A percentile compares a stretch with the other conserved stretches of the same genome.
These are phyloP conservation scores for Sarcophaga subvicina DNA, from an alignment of 2,888 invertebrate genomes.

Conservation along the genomic window DNA sequence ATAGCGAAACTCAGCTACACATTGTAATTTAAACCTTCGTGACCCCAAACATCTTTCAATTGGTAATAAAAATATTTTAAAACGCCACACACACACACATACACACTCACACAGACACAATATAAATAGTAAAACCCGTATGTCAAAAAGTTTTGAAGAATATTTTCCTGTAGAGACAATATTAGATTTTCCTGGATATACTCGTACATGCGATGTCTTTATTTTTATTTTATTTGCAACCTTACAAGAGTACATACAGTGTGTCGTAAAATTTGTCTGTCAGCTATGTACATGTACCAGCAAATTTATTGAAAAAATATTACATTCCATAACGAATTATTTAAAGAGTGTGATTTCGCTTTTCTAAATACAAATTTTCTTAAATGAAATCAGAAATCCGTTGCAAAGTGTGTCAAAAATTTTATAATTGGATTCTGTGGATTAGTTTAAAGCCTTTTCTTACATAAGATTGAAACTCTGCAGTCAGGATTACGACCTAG, in stretches of 20 bases:
- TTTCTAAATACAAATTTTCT: too few relatives aligned
- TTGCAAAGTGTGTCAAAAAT: too few relatives aligned
- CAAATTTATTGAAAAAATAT: neutral
- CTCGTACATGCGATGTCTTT: neutral
- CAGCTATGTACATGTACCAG: neutral
- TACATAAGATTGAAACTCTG: too few relatives aligned
- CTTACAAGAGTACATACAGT: neutral
- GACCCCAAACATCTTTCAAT: constrained; percentile 41
- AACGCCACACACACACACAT: constrained; percentile 16
- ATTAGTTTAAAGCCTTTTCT: too few relatives aligned
- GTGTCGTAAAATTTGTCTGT: neutral
- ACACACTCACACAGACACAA: neutral
- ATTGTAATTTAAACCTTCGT: constrained; percentile 33
- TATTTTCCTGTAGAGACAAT: constrained; percentile 61
- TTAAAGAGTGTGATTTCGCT: too few relatives aligned
- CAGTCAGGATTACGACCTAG: too few relatives aligned
- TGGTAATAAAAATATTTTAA: constrained; percentile 22
- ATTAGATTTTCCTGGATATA: constrained; percentile 6
- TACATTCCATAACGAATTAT: neutral
- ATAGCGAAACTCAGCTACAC: neutral
- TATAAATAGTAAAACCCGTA: constrained; percentile 51
- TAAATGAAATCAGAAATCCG: too few relatives aligned
- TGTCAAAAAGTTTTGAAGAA: constrained; percentile 64
- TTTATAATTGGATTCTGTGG: too few relatives aligned
- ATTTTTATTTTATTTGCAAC: neutral